phyloP scores from a whole-genome alignment of 2,113 vertebrate genomes.

The Calonectris borealis region DNA sequence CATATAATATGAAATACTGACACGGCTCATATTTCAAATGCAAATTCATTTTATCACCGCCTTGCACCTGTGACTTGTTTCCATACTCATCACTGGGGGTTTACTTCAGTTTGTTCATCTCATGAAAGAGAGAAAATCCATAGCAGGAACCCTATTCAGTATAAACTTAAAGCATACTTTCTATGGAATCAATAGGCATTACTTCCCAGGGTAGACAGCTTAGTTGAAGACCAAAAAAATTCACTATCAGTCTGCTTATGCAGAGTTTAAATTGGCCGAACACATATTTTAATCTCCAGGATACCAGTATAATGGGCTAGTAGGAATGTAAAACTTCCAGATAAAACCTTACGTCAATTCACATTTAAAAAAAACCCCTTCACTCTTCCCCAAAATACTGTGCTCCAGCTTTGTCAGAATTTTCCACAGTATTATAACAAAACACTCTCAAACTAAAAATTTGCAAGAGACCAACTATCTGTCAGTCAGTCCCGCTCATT shows the following conservation, averaged over 20 bases:
- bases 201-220: background rate
- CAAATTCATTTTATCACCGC: slow-evolving; percentile 44
- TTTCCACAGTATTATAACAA: background rate
- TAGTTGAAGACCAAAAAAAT: background rate
- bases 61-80: background rate
- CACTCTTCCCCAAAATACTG: background rate
- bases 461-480: background rate
- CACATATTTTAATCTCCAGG: background rate
- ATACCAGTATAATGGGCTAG: background rate
- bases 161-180: background rate
- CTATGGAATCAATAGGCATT: background rate
- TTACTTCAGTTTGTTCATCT: background rate
- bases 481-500: background rate
- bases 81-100: background rate
- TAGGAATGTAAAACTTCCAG: background rate
- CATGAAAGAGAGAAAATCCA: background rate
- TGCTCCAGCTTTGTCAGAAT: background rate
- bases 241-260: background rate
- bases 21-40: background rate
- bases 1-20: background rate
- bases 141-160: background rate
- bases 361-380: background rate
- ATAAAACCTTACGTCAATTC: background rate
- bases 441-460: background rate
- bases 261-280: background rate